A percentile compares a stretch with the other conserved stretches of the same genome.
phyloP scores from a whole-genome alignment of 2,113 vertebrate species.

The Mola mola region DNA sequence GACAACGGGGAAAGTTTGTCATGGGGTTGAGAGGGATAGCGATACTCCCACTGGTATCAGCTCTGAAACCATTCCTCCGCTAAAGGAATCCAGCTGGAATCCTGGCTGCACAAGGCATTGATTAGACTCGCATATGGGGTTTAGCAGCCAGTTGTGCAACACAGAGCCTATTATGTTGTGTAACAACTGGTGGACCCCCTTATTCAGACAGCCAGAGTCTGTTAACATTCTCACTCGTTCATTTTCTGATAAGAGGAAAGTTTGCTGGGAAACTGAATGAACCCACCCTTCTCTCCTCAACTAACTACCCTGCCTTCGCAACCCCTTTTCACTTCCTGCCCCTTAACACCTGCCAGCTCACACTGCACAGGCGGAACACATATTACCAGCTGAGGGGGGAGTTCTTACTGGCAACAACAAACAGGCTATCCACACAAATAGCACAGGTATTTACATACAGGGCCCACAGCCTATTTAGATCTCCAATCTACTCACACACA shows the following conservation, averaged over 20 bases:
- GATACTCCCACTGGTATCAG: slow-evolving; percentile 62
- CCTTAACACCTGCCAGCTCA: slow-evolving; percentile 50
- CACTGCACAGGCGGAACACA: slow-evolving; percentile 38
- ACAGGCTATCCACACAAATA: slow-evolving; percentile 21
- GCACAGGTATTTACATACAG: slow-evolving; percentile 40
- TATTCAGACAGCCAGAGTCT: slow-evolving; percentile 43
- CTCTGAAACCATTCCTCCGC: slow-evolving; percentile 33
- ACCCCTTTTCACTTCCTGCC: slow-evolving; percentile 47
- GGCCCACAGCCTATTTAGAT: slow-evolving; percentile 7
- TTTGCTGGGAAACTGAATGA: slow-evolving; percentile 63
- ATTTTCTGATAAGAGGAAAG: slow-evolving; percentile 68
- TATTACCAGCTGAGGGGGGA: slow-evolving; percentile 36
- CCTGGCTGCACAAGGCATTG: slow-evolving; percentile 43
- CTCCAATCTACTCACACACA: slow-evolving; percentile 15
- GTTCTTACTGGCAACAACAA: slow-evolving; percentile 37
- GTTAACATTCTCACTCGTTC: slow-evolving; percentile 44
- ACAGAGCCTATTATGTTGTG: slow-evolving; percentile 39
- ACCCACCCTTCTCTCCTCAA: slow-evolving; percentile 48
- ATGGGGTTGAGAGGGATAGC: slow-evolving; percentile 15
- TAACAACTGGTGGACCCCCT: slow-evolving; percentile 44
- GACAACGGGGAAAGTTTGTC: slow-evolving; percentile 35
- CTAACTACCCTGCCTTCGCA: slow-evolving; percentile 45
- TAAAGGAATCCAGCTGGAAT: slow-evolving; percentile 61
- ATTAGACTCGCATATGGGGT: slow-evolving; percentile 36
- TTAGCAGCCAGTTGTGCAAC: slow-evolving; percentile 57